Evolutionary conservation across 2,888 invertebrate species (phyloP).

Genomic region (Automeris io): DNA sequence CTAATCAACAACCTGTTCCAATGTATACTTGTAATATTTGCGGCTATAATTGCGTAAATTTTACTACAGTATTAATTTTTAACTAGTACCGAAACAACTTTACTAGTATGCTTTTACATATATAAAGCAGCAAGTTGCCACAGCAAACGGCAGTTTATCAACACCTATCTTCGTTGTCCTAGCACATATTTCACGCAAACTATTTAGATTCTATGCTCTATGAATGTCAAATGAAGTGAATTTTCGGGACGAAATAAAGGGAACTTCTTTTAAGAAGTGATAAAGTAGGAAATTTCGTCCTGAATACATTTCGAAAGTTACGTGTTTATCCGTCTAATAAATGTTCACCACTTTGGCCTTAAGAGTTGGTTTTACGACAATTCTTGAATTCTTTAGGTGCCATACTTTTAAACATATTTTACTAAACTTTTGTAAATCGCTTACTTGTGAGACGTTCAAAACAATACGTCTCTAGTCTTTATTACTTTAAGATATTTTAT

Average conservation of each 20-base stretch:
- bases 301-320: conserved; percentile 25
- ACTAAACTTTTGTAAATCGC: not conserved
- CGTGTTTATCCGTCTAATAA: conserved; percentile 17
- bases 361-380: conserved; percentile 6
- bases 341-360: conserved; percentile 13
- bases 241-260: conserved; percentile 36
- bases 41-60: no score
- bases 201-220: conserved; percentile 38
- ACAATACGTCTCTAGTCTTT: no score
- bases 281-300: conserved; percentile 29
- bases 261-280: conserved; percentile 37
- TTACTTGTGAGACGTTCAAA: not conserved
- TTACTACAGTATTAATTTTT: no score
- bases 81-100: no score
- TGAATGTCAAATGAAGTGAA: conserved; percentile 46
- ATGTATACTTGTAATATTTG: no score
- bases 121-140: not conserved
- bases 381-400: conserved; percentile 4
- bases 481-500: no score
- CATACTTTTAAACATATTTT: not conserved
- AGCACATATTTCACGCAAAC: conserved; percentile 35
- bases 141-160: conserved; percentile 11
- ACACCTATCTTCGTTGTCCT: conserved; percentile 14
- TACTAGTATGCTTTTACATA: no score
- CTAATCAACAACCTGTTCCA: no score